Conservation (phyloP, 2,113 vertebrate genomes). For the Canis aureus region DNA sequence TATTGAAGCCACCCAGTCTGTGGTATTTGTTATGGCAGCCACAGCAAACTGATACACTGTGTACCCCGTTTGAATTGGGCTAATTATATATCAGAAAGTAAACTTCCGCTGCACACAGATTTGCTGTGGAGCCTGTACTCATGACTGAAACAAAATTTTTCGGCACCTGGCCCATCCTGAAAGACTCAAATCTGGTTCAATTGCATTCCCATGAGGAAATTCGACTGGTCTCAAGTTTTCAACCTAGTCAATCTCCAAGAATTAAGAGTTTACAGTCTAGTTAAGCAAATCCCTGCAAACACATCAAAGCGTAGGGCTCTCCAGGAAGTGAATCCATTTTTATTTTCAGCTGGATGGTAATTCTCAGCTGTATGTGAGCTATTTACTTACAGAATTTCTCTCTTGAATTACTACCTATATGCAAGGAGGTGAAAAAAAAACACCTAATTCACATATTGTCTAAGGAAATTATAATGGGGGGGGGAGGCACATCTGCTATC, state of each 20-base stretch:
- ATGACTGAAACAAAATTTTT: background rate
- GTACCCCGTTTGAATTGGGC: background rate
- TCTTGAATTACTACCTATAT: background rate
- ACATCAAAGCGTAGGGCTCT: background rate
- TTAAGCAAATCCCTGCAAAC: background rate
- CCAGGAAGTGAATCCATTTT: background rate
- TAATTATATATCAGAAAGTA: background rate
- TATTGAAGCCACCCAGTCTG: too few relatives aligned
- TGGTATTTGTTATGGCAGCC: background rate
- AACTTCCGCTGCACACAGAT: background rate
- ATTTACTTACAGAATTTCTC: slow-evolving; percentile 10
- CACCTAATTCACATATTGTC: background rate
- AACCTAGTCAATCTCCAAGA: background rate
- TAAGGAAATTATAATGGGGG: background rate
- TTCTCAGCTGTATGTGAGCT: slow-evolving; percentile 24
- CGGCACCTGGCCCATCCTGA: background rate
- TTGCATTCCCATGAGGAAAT: background rate
- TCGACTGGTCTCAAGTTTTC: background rate
- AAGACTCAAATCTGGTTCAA: background rate
- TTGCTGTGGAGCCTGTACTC: background rate
- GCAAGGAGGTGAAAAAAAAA: background rate
- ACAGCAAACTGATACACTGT: background rate
- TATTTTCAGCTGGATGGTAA: background rate
- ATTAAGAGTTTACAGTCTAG: background rate
- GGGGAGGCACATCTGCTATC: background rate